Conservation (phyloP, 1,140 invertebrate species). For the Arctopsyche grandis region DNA sequence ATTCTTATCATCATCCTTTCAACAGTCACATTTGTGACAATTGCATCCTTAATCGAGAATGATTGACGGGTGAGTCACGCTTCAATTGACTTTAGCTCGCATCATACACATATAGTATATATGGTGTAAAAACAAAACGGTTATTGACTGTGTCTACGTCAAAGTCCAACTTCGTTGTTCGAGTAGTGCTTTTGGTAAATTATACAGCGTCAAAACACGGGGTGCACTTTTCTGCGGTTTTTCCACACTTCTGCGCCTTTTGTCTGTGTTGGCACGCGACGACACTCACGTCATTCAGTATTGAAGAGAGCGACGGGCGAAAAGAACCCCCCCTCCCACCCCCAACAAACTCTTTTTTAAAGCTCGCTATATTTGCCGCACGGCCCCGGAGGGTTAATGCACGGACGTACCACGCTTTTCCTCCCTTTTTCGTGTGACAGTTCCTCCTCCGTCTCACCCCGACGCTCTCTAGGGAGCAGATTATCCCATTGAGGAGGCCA, state of each 20-base stretch:
- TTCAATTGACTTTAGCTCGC: background rate
- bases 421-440: background rate
- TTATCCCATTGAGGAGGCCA: slow-evolving; percentile 20
- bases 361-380: background rate
- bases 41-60: slow-evolving; percentile 8
- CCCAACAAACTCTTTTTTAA: too few relatives aligned
- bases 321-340: slow-evolving; percentile 12
- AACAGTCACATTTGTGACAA: background rate
- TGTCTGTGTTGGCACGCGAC: background rate
- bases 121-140: too few relatives aligned
- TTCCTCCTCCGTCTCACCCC: background rate
- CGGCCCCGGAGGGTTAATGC: slow-evolving; percentile 12
- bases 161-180: too few relatives aligned
- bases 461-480: background rate
- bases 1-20: background rate
- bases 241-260: slow-evolving; percentile 1
- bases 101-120: too few relatives aligned
- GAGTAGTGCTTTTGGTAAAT: background rate
- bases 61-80: slow-evolving; percentile 4
- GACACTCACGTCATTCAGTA: slow-evolving; percentile 19
- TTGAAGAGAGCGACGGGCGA: slow-evolving; percentile 7
- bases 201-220: slow-evolving; percentile 7
- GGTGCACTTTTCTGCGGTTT: background rate
- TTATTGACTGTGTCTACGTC: too few relatives aligned
- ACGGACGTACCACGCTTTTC: background rate